Base-by-base conservation (phyloP, 2,888 invertebrate genomes). In the Bellardia pandia region DNA sequence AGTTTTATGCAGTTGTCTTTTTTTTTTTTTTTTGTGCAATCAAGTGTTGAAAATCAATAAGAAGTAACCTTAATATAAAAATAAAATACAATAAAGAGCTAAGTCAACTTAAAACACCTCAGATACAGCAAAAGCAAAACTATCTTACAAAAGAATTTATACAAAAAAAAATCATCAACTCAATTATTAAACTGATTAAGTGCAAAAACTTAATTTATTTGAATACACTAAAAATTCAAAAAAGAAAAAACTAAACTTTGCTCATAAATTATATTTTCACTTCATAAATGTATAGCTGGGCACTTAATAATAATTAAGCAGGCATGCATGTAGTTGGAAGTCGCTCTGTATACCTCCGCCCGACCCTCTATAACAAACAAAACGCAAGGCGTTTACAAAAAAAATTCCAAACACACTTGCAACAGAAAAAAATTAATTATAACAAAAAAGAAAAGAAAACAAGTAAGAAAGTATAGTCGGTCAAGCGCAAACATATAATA, bases 251-350 rank as follows among this genome's bases (percentile, higher is more conserved):
- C 40, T 56, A 81, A 88, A 89, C 85, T 88, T 88, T 85, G 45
- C 69, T 72, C 88, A 89, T 89, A 90, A 90, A 89, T 90, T 89
- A 90, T 89, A 80, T 86, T 86, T 84, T 79, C 86, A 88, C 86
- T 87, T 79, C 83, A 86, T 88, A 88, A 88, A 88, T 88, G 86
- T 85, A 86, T 74, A 89, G 86, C 14, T 88, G 86, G 86, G 85
- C 89, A 90, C 89, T 90, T 90, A 89, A 90, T 90, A 88, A 89
- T 90, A 90, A 89, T 90, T 90, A 90, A 86, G 88, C 79, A 83
- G 80, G 86, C 81, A 81, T 69, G 80, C 71, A 86, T 83, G 83
- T 77, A 71, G 56, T 42, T 9, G 42, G 60, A 76, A 69, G 53
- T 53, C 48, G 30, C 40, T 53, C 42, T 45, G 40, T 37, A 68